Conservation (phyloP, 2,888 invertebrate species). For the Chymomyza caudatula region DNA sequence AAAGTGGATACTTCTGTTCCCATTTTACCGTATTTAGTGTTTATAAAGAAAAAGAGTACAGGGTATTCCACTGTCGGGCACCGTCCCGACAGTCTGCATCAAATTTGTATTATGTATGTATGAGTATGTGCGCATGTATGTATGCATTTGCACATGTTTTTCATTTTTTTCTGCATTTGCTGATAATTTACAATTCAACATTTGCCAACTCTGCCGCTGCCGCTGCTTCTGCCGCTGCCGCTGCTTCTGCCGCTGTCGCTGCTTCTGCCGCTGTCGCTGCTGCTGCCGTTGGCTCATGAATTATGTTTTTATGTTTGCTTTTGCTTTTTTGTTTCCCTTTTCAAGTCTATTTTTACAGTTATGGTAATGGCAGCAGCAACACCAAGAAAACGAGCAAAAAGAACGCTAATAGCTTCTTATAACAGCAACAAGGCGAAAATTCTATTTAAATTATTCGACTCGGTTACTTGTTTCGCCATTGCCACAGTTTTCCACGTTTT, state of each 20-base stretch:
- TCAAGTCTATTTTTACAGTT: conserved; percentile 16
- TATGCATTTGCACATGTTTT: too few relatives aligned
- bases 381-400: conserved; percentile 27
- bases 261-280: background rate
- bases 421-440: conserved; percentile 42
- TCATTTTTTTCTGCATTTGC: conserved; percentile 12
- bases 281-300: conserved; percentile 46
- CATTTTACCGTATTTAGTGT: too few relatives aligned
- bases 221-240: background rate
- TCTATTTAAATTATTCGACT: conserved; percentile 21
- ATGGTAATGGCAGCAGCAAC: background rate
- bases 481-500: too few relatives aligned
- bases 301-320: conserved; percentile 60
- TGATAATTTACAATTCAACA: conserved; percentile 68
- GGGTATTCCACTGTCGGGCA: too few relatives aligned
- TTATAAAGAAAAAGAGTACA: too few relatives aligned
- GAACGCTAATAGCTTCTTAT: conserved; percentile 62
- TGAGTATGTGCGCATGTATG: too few relatives aligned
- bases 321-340: conserved; percentile 15
- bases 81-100: too few relatives aligned
- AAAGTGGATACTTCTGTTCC: too few relatives aligned
- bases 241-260: conserved; percentile 4
- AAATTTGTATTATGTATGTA: too few relatives aligned
- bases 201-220: conserved; percentile 23
- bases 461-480: background rate